phyloP scores from a whole-genome alignment of 2,113 vertebrate species.

The Daubentonia madagascariensis region DNA sequence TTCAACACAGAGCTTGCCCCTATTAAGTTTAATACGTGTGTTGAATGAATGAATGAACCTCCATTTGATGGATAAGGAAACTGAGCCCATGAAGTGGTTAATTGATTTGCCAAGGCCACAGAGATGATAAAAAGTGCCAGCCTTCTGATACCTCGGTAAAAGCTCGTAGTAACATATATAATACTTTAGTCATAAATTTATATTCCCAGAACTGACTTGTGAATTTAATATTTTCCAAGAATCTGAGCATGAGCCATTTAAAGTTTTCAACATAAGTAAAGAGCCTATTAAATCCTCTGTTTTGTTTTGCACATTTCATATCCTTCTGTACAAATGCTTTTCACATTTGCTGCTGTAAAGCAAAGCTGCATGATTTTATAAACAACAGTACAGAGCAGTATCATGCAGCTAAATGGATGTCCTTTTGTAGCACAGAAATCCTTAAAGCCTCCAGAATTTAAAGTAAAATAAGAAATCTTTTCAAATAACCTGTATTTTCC shows the following conservation, averaged over 20 bases:
- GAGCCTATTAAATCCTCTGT: background rate
- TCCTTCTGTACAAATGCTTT: conserved; percentile 32
- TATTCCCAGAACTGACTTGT: background rate
- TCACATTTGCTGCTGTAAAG: background rate
- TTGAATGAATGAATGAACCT: background rate
- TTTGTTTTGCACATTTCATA: background rate
- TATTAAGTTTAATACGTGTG: conserved; percentile 6
- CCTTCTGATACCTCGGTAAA: background rate
- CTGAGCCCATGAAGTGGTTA: background rate
- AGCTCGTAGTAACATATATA: background rate
- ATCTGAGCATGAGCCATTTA: background rate
- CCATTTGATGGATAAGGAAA: background rate
- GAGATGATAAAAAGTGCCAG: background rate
- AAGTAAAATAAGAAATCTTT: background rate
- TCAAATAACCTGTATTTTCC: background rate
- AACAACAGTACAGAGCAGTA: background rate
- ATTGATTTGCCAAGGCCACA: background rate
- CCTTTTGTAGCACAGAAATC: background rate
- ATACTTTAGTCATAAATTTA: background rate
- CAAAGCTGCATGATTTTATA: background rate
- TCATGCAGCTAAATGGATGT: background rate
- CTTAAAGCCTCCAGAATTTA: background rate
- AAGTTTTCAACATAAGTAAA: conserved; percentile 3
- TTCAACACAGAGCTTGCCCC: background rate
- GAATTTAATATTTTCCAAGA: conserved; percentile 34